A percentile compares a stretch with the other conserved stretches of the same genome.
phyloP scores from a whole-genome alignment of 2,113 vertebrate species.

The Cynopterus brachyotis region DNA sequence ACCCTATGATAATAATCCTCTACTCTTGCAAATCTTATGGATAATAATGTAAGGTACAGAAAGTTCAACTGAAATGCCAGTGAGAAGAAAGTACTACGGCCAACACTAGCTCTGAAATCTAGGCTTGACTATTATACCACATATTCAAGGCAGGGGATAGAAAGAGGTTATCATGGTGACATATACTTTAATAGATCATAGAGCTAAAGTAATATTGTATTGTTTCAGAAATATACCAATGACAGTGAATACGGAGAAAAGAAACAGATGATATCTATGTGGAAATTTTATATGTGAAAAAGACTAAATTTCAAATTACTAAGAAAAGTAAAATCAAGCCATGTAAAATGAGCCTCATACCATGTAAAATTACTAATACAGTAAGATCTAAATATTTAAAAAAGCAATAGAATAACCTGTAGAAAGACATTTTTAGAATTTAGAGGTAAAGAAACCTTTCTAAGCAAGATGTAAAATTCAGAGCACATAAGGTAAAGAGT shows the following conservation, averaged over 20 bases:
- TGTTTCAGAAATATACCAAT: background rate
- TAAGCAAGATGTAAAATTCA: background rate
- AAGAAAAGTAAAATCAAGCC: conserved; percentile 3
- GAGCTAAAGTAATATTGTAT: background rate
- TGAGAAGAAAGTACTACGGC: background rate
- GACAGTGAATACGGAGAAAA: background rate
- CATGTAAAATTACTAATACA: background rate
- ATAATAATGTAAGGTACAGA: background rate
- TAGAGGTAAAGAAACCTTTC: background rate
- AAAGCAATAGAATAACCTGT: conserved; percentile 35
- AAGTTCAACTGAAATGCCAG: background rate
- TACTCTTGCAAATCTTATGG: background rate
- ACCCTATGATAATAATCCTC: background rate
- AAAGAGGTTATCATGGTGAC: background rate
- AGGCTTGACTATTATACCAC: background rate
- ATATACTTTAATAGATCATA: background rate
- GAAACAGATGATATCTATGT: background rate
- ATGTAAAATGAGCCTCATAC: too few species aligned
- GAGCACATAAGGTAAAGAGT: background rate
- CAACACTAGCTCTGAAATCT: background rate
- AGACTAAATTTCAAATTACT: background rate
- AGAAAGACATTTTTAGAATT: background rate
- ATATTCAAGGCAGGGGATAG: background rate
- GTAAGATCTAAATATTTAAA: background rate
- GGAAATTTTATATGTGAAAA: background rate